phyloP scores from a whole-genome alignment of 1,140 invertebrate species.

The Drosophila pandora region DNA sequence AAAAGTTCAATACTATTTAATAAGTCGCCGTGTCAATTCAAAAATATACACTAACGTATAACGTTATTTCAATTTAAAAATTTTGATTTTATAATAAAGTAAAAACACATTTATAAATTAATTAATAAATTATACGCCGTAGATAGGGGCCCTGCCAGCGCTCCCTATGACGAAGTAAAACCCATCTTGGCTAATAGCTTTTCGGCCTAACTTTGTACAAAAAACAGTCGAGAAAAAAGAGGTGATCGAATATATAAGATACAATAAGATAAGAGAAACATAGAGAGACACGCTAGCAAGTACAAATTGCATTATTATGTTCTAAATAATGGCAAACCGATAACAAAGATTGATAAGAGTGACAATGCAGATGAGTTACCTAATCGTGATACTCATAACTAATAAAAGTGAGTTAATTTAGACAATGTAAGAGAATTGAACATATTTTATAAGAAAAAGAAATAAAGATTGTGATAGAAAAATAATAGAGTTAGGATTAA shows the following conservation, averaged over 20 bases:
- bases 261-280: slow-evolving; percentile 29
- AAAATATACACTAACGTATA: neutral
- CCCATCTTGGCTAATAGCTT: neutral
- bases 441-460: neutral
- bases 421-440: neutral
- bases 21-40: neutral
- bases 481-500: slow-evolving; percentile 9
- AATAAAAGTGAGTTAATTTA: neutral
- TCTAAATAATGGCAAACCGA: slow-evolving; percentile 52
- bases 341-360: slow-evolving; percentile 3
- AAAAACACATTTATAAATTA: too few relatives aligned
- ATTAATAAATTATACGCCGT: too few relatives aligned
- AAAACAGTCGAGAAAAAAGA: slow-evolving; percentile 1
- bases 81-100: too few relatives aligned
- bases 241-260: slow-evolving; percentile 10
- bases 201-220: neutral
- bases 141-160: too few relatives aligned
- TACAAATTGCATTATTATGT: slow-evolving; percentile 57
- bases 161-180: too few relatives aligned
- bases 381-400: neutral
- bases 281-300: slow-evolving; percentile 41
- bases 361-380: neutral
- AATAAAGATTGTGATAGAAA: neutral
- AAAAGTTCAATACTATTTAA: neutral
- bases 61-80: neutral